Conservation (phyloP, 1,140 invertebrate genomes). For the Oncopodura yosiiana region DNA sequence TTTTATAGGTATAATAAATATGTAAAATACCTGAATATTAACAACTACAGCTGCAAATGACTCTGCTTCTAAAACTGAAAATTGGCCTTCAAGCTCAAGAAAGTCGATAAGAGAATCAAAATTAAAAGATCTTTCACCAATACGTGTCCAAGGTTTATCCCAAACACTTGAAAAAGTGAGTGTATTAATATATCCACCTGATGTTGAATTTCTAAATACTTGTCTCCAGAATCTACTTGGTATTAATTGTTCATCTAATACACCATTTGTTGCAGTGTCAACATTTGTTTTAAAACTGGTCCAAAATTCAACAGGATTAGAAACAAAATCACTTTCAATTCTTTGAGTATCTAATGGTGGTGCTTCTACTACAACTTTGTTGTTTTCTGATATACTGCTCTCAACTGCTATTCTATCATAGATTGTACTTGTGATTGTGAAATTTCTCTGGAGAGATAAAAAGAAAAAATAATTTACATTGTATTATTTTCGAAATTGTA, state of each 20-base stretch:
- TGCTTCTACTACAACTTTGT: neutral
- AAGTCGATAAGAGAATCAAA: conserved; percentile 4
- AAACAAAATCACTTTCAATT: conserved; percentile 2
- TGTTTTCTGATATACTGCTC: too few species aligned
- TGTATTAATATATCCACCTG: conserved; percentile 18
- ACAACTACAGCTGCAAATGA: conserved; percentile 9
- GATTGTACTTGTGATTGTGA: conserved; percentile 8
- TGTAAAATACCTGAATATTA: conserved; percentile 10
- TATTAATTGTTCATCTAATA: conserved; percentile 12
- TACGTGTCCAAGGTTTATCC: conserved; percentile 13
- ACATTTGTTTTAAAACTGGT: neutral
- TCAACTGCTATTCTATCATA: conserved; percentile 6
- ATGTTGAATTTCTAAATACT: conserved; percentile 16
- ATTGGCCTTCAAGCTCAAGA: conserved; percentile 7
- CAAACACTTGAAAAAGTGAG: conserved; percentile 1
- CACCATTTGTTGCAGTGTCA: conserved; percentile 3
- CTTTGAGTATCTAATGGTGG: conserved; percentile 2
- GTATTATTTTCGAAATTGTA: neutral
- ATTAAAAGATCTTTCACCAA: conserved; percentile 15
- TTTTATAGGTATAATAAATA: neutral
- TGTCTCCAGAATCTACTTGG: conserved; percentile 11
- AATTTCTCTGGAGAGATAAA: conserved; percentile 1
- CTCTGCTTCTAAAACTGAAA: neutral
- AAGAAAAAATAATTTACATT: neutral
- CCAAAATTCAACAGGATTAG: neutral